Conservation (phyloP, 2,113 vertebrate species). For the Odontophorus gujanensis region DNA sequence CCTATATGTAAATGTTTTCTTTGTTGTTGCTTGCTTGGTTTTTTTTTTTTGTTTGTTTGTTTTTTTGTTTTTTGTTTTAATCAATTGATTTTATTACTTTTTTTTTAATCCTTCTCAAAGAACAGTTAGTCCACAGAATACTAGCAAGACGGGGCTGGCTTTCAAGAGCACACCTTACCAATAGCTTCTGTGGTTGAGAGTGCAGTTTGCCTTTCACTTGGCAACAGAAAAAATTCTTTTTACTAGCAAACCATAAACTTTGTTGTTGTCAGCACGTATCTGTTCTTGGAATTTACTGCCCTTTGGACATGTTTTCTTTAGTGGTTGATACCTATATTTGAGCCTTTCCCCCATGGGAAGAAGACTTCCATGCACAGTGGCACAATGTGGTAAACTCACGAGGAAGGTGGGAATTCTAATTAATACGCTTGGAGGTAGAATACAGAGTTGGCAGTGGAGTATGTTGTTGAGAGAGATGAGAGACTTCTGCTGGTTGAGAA, state of each 20-base stretch:
- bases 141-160: background rate
- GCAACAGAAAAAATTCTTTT: background rate
- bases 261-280: background rate
- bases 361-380: rapidly evolving
- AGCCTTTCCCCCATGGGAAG: background rate
- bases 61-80: too few relatives aligned
- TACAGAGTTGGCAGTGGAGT: background rate
- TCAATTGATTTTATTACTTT: background rate
- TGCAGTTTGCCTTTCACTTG: background rate
- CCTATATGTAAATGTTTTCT: background rate
- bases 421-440: background rate
- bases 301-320: background rate
- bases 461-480: background rate
- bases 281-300: background rate
- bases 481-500: background rate
- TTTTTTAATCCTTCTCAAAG: background rate
- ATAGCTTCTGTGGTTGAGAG: background rate
- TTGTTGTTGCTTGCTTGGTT: background rate
- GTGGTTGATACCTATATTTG: background rate
- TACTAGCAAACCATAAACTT: background rate
- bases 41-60: too few relatives aligned
- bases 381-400: background rate
- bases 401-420: background rate
- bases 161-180: background rate
- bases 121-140: background rate